Base-by-base conservation (phyloP, 2,113 vertebrate genomes). In the Petrocephalus microphthalmus region DNA sequence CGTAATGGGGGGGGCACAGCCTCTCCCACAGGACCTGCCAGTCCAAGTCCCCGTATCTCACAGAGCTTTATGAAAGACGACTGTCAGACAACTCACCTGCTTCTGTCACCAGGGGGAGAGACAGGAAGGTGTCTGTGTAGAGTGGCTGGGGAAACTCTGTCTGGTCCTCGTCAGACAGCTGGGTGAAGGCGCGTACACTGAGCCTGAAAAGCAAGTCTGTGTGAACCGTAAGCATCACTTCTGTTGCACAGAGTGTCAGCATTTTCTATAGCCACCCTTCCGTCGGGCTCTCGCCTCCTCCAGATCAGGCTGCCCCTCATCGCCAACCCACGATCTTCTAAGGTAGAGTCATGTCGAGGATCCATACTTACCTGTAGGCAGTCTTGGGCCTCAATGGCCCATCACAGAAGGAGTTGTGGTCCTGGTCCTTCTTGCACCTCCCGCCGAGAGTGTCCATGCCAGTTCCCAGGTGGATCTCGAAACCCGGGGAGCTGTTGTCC, bases 151-250 rank as follows among this genome's bases (percentile, higher is more conserved):
- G 91, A 88, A 95, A 93, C 64, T 96, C 96, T 86, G 93, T 95
- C 1, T 95, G 92, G 51, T 96, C 94, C 71, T 97, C 96, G 87
- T 96, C 95, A 92, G 96, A 96, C 49, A 97, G 94, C 89, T 97
- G 96, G 4, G 97, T 97, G 92, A 97, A 97, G 90, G 96, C 97
- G 45, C 97, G 95, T 57, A 97, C 94, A 88, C 97, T 97, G 92
- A 97, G 95, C 92, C 97, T 97, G 90, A 3, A 84, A 54, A 37
- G 67, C 5, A n/a, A 20, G 29, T 45, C 42, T 47, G 37, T 7
- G 22, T 45, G n/a, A n/a, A 47, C 10, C 10, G 22, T 47, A 42
- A 15, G 20, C 56, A 33, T 64, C 19, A 19, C 19, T 84, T 11
- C 22, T 45, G 25, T 64, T 64, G 25, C 57, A 64, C 25, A 22